Evolutionary conservation across 1,140 invertebrate species (phyloP), one percentile per base, ranked within the genome.

Genomic region (Drosophila simulans): DNA sequence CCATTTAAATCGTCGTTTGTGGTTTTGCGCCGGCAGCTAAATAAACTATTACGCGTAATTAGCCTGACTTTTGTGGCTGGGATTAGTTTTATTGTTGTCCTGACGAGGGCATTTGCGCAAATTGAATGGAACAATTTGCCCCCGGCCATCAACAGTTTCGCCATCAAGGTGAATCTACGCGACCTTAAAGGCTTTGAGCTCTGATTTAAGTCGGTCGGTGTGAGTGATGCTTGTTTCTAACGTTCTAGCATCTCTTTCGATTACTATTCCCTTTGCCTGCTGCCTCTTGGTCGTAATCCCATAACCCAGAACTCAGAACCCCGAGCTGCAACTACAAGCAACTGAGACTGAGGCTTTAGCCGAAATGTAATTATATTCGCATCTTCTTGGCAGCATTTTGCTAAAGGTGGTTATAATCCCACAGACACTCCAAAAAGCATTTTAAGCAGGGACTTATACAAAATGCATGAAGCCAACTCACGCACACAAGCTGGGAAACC

Each of bases 21-120:
- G 81, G 81, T 63, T 71, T 77, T 34, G n/a, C 8, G 70, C 55
- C 48, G 55, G 39, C 56, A 69, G 77, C 63, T 46, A 73, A 64
- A 78, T 70, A 64, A 66, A 53, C 82, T 68, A 82, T 85, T 85
- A 82, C 52, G 78, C 74, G 48, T 85, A 81, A 81, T 81, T 81
- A 85, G 43, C 58, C 34, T 51, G 54, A 52, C 63, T 78, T 80
- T 70, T 56, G 62, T 69, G 57, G n/a, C 57, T 56, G 49, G 58
- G 57, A 22, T 62, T 58, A 49, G 58, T 63, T 40, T 49, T 37
- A 66, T 62, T 58, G 37, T 42, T 20, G 59, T 15, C 49, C 46
- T 75, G 64, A 60, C 60, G 48, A 77, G 68, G 71, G 73, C 68
- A 86, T 85, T 81, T 70, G 35, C 56, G 63, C 22, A 81, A 86